Evolutionary conservation across 2,113 vertebrate species (phyloP).

Genomic region (Ranitomeya imitator): DNA sequence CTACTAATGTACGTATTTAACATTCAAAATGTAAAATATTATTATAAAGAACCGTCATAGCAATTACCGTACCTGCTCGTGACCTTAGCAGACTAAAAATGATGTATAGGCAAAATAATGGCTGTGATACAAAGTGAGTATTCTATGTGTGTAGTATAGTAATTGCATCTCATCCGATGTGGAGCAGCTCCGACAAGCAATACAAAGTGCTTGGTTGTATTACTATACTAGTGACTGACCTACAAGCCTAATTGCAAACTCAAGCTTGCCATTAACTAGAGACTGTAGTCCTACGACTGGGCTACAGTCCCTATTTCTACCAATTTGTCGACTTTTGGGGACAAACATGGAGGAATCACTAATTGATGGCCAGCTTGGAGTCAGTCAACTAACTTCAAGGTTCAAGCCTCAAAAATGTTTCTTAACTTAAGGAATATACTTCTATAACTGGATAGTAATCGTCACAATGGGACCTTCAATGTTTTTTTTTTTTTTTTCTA

Average conservation of each 20-base stretch:
- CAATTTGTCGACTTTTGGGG: too few relatives aligned
- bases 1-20: conserved; percentile 30
- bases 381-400: not conserved
- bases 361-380: not conserved
- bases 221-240: not conserved
- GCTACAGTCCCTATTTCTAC: too few relatives aligned
- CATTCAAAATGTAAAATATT: not conserved
- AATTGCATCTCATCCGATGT: not conserved
- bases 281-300: too few relatives aligned
- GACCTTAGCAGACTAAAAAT: not conserved
- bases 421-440: not conserved
- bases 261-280: not conserved
- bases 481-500: not conserved
- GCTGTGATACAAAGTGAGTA: not conserved
- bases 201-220: not conserved
- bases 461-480: too few relatives aligned
- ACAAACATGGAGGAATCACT: not conserved
- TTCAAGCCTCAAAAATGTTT: not conserved
- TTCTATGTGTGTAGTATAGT: not conserved
- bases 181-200: not conserved
- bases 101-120: not conserved
- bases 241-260: not conserved
- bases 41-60: not conserved
- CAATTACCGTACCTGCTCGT: not conserved
- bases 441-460: not conserved